phyloP scores from a whole-genome alignment of 2,113 vertebrate genomes.

The Shinisaurus crocodilurus region DNA sequence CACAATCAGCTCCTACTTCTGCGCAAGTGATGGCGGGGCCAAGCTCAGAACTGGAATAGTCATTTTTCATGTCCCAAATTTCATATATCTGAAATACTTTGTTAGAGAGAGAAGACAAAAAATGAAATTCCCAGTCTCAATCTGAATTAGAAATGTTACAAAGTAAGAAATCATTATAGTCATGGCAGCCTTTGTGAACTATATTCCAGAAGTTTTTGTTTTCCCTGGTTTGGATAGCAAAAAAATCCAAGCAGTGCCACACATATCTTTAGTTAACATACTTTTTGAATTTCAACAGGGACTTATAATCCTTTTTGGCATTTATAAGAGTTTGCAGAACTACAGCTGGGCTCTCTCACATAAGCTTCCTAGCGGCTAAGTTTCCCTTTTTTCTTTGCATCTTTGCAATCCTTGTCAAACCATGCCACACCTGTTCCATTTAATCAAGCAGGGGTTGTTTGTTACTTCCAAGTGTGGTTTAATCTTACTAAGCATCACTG shows the following conservation, averaged over 20 bases:
- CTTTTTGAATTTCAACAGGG: background rate
- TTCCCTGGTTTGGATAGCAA: background rate
- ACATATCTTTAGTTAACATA: background rate
- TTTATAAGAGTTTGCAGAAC: background rate
- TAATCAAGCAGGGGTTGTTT: background rate
- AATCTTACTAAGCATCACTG: background rate
- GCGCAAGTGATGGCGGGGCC: background rate
- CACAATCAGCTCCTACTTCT: background rate
- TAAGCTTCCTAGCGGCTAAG: background rate
- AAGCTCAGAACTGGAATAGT: background rate
- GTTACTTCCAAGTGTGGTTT: background rate
- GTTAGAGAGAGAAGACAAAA: background rate
- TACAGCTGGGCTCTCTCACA: background rate
- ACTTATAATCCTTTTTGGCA: background rate
- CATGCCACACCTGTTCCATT: background rate
- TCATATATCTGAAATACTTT: background rate
- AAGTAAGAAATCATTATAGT: background rate
- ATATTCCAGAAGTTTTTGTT: background rate
- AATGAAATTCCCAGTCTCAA: background rate
- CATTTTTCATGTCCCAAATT: background rate
- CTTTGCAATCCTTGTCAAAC: background rate
- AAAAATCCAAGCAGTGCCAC: background rate
- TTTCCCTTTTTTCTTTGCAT: background rate
- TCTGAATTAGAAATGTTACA: background rate
- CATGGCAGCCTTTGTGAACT: background rate